phyloP scores from a whole-genome alignment of 1,140 invertebrate species.

The Drosophila obscura region DNA sequence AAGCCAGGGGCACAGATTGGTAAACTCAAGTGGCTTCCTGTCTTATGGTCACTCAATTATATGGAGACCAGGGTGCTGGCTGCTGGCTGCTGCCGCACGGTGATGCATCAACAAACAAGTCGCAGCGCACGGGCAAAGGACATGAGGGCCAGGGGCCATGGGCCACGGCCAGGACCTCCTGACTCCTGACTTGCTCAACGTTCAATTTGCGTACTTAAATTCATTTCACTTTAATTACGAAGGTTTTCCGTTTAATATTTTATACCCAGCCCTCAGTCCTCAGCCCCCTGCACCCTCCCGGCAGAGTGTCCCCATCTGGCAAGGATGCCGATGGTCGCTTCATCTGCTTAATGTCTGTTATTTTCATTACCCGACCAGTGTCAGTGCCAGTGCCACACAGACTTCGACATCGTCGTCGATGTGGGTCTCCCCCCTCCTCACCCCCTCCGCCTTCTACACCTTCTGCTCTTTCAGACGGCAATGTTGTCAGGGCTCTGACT shows the following conservation, averaged over 20 bases:
- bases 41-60: conserved; percentile 67
- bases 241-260: conserved; percentile 81
- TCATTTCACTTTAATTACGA: conserved; percentile 82
- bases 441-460: background rate
- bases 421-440: conserved; percentile 12
- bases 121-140: conserved; percentile 19
- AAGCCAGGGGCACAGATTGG: conserved; percentile 69
- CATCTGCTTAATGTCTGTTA: conserved; percentile 65
- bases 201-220: conserved; percentile 82
- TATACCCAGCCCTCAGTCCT: conserved; percentile 42
- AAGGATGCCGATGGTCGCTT: conserved; percentile 43
- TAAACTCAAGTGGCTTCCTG: conserved; percentile 60
- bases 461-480: conserved; percentile 14
- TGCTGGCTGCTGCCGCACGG: conserved; percentile 2
- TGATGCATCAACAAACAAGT: conserved; percentile 13
- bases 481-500: conserved; percentile 14
- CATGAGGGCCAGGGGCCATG: background rate
- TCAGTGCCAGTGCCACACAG: background rate
- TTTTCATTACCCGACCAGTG: conserved; percentile 44
- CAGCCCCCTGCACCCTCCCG: background rate
- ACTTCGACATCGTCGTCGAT: conserved; percentile 33
- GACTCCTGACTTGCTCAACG: conserved; percentile 64
- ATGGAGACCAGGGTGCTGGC: conserved; percentile 33
- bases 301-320: conserved; percentile 6
- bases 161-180: conserved; percentile 5